Conservation (phyloP, 2,888 invertebrate genomes). For the Syritta pipiens region DNA sequence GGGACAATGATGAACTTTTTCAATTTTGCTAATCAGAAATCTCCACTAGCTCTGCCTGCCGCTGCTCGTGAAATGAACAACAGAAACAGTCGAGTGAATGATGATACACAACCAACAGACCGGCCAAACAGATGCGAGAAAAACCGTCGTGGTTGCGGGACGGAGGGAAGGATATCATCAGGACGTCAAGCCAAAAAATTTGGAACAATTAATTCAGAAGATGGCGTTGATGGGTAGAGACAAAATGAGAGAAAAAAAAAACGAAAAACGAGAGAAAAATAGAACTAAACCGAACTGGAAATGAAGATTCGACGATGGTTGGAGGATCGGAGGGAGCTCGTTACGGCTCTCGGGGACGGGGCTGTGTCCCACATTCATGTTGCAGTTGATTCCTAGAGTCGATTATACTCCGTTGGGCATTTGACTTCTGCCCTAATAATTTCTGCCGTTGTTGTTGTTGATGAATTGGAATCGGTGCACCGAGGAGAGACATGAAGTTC, state of each 20-base stretch:
- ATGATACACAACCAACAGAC: conserved; percentile 39
- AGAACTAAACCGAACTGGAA: background rate
- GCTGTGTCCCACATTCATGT: conserved; percentile 55
- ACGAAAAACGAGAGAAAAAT: background rate
- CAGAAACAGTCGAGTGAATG: conserved; percentile 61
- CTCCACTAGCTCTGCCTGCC: conserved; percentile 39
- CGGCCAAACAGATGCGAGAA: background rate
- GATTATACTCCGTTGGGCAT: conserved; percentile 61
- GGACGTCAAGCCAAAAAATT: conserved; percentile 62
- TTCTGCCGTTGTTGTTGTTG: conserved; percentile 38
- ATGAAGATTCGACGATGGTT: conserved; percentile 8
- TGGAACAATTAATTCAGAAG: conserved; percentile 69
- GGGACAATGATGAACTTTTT: conserved; percentile 67
- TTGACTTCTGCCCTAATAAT: conserved; percentile 64
- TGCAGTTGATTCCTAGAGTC: conserved; percentile 52
- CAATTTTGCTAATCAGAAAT: conserved; percentile 69
- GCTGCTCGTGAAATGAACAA: conserved; percentile 51
- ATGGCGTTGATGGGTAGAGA: conserved; percentile 48
- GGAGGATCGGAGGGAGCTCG: conserved; percentile 5
- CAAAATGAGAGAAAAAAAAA: conserved; percentile 3
- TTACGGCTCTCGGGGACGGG: conserved; percentile 44
- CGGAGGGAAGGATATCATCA: conserved; percentile 34
- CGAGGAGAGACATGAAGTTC: too few relatives aligned
- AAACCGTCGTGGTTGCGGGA: background rate
- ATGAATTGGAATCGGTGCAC: conserved; percentile 34